Percentiles rank a stretch among this genome's conserved stretches.
Evolutionary conservation across 2,113 vertebrate genomes (phyloP).

Genomic region (Oriolus oriolus): DNA sequence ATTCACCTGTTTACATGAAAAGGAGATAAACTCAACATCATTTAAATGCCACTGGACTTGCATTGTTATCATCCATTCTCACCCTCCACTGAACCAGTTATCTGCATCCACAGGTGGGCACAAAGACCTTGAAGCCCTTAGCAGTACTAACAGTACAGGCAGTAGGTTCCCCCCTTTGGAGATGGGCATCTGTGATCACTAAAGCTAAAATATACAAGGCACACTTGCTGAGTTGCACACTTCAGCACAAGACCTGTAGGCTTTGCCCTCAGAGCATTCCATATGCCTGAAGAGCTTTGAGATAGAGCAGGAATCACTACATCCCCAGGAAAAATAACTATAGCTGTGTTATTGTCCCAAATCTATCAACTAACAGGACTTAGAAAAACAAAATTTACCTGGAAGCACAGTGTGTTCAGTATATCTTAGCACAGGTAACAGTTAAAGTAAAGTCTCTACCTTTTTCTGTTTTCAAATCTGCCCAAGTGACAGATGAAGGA

Average conservation of each 20-base stretch:
- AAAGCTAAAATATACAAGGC: neutral
- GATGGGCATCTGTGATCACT: neutral
- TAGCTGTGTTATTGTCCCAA: neutral
- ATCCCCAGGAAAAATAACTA: neutral
- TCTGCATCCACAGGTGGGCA: neutral
- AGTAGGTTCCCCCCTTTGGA: neutral
- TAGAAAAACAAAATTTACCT: neutral
- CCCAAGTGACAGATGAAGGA: neutral
- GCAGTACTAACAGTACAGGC: neutral
- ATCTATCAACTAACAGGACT: neutral
- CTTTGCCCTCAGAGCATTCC: neutral
- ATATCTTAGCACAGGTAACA: neutral
- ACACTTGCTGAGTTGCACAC: rapidly evolving
- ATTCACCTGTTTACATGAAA: neutral
- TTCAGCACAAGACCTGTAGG: neutral
- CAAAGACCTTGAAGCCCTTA: neutral
- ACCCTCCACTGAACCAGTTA: neutral
- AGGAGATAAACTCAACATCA: neutral
- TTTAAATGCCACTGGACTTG: neutral
- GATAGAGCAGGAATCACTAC: neutral
- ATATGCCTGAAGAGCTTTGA: neutral
- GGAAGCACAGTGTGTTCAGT: neutral
- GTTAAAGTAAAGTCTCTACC: neutral
- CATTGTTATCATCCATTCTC: neutral
- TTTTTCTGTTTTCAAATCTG: neutral